These are phyloP conservation scores for Pachypeltis micranthus DNA, from an alignment of 1,140 invertebrate genomes.

Conservation along the genomic window DNA sequence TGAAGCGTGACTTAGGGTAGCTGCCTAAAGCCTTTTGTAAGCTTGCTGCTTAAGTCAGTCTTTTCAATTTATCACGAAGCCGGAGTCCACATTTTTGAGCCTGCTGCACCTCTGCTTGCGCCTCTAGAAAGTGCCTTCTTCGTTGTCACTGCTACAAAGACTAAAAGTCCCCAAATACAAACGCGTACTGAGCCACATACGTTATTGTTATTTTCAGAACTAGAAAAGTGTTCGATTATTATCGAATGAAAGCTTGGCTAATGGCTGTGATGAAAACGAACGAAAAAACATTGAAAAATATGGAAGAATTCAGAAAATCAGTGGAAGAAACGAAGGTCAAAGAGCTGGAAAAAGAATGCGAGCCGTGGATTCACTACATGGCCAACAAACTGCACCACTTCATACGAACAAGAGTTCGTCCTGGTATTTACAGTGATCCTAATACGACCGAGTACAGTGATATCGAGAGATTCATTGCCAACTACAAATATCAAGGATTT, in stretches of 20 bases:
- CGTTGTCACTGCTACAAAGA: too few species aligned
- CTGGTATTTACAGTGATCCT: background rate
- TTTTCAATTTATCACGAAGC: too few species aligned
- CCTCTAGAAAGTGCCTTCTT: too few species aligned
- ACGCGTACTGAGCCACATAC: too few species aligned
- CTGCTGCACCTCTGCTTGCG: too few species aligned
- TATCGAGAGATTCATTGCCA: background rate
- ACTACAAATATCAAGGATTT: background rate
- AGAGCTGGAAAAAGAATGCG: background rate
- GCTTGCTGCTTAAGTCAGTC: too few species aligned
- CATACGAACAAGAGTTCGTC: background rate
- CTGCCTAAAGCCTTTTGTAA: too few species aligned
- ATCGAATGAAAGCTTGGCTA: background rate
- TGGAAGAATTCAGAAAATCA: background rate
- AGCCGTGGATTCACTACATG: constrained; percentile 12
- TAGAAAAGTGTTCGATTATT: background rate
- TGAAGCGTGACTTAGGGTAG: too few species aligned
- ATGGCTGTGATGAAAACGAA: background rate
- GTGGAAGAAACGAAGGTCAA: background rate
- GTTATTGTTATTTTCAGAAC: too few species aligned
- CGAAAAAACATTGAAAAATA: background rate
- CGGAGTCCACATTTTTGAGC: too few species aligned
- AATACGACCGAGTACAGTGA: background rate
- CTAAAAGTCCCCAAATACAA: too few species aligned
- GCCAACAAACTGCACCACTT: constrained; percentile 8